Evolutionary conservation across 2,113 vertebrate species (phyloP).

Genomic region (Perca fluviatilis): DNA sequence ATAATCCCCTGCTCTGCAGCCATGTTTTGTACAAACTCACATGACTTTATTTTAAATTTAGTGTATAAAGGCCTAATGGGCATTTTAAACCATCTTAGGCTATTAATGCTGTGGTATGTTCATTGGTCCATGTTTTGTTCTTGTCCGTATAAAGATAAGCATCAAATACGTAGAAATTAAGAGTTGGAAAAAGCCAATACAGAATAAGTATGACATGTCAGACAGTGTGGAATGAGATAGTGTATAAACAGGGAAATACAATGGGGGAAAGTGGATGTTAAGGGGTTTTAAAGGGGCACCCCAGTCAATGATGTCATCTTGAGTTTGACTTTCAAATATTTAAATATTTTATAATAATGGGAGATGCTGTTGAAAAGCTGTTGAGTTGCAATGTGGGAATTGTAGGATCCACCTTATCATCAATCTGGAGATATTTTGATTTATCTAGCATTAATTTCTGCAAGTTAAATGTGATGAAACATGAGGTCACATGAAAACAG

Average conservation of each 20-base stretch:
- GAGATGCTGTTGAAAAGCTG: not conserved
- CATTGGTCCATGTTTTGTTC: not conserved
- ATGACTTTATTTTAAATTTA: not conserved
- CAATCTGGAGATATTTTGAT: not conserved
- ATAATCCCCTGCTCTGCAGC: not conserved
- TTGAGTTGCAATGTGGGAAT: not conserved
- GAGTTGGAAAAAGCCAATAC: not conserved
- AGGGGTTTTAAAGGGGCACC: not conserved
- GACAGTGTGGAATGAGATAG: not conserved
- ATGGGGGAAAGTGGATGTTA: not conserved
- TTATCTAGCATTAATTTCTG: not conserved
- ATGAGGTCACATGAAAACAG: conserved; percentile 17
- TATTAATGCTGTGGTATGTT: not conserved
- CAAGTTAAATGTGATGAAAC: conserved; percentile 5
- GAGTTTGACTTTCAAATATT: not conserved
- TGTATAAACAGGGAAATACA: not conserved
- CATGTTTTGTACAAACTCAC: not conserved
- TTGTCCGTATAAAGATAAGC: not conserved
- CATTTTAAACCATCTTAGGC: not conserved
- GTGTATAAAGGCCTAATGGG: too few relatives aligned
- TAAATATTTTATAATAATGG: not conserved
- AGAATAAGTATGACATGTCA: not conserved
- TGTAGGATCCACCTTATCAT: not conserved
- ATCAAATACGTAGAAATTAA: not conserved
- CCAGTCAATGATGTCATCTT: not conserved